These are phyloP conservation scores for Gymnosoma rotundatum DNA, from an alignment of 2,888 invertebrate genomes.

Conservation along the genomic window DNA sequence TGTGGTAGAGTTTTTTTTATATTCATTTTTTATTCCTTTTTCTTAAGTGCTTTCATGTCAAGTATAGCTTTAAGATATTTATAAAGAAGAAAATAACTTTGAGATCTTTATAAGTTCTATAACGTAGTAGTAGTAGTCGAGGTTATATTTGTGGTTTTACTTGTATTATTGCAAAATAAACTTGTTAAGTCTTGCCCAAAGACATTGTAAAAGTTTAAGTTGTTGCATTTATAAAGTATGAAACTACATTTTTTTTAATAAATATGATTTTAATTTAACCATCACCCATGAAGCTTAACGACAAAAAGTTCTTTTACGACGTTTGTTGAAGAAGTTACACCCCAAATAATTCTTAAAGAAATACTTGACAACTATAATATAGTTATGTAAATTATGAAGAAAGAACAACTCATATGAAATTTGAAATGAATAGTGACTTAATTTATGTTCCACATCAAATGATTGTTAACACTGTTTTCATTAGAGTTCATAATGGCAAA, in stretches of 20 bases:
- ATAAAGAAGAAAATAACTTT: constrained; percentile 1
- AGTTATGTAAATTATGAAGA: background rate
- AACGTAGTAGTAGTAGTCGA: background rate
- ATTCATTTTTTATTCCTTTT: constrained; percentile 7
- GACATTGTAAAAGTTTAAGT: background rate
- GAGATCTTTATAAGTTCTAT: background rate
- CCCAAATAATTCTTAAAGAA: background rate
- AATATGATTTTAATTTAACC: too few species aligned
- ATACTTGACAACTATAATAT: background rate
- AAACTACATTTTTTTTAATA: background rate
- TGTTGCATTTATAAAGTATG: background rate
- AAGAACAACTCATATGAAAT: too few species aligned
- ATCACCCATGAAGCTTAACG: too few species aligned
- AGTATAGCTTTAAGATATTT: constrained; percentile 54
- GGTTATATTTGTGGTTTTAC: background rate
- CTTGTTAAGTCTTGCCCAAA: background rate
- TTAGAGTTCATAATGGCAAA: too few species aligned
- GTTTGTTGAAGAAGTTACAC: background rate
- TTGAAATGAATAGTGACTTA: too few species aligned
- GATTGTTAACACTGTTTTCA: too few species aligned
- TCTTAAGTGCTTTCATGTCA: constrained; percentile 60
- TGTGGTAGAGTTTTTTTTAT: constrained; percentile 4
- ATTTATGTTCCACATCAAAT: too few species aligned
- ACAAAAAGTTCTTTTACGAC: too few species aligned
- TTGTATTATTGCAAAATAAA: constrained; percentile 25